Conservation (phyloP, 2,113 vertebrate species). For the Amblyornis subalaris region DNA sequence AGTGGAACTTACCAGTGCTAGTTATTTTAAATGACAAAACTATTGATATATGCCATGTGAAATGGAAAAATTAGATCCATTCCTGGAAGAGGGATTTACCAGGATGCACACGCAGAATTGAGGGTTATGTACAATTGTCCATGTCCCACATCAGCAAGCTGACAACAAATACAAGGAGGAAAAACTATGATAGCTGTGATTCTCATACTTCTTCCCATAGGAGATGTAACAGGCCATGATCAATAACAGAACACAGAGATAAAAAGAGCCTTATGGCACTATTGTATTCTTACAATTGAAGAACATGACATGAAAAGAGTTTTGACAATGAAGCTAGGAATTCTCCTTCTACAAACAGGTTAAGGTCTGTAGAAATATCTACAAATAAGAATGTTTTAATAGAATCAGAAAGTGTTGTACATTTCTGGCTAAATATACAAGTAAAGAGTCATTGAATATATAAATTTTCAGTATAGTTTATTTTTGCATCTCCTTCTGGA, state of each 20-base stretch:
- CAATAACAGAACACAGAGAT: background rate
- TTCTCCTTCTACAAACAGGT: background rate
- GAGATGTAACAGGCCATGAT: background rate
- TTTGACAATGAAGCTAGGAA: background rate
- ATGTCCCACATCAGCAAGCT: background rate
- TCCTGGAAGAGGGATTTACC: background rate
- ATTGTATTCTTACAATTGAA: background rate
- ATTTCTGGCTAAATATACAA: background rate
- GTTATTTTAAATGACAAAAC: background rate
- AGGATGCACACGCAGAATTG: background rate
- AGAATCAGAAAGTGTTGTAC: background rate
- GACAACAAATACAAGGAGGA: background rate
- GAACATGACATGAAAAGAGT: background rate
- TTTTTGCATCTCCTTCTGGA: background rate
- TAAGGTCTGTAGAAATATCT: background rate
- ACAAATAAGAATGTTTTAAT: background rate
- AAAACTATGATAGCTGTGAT: background rate
- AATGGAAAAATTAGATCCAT: background rate
- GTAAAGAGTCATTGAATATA: background rate
- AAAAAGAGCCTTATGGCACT: background rate
- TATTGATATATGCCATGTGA: background rate
- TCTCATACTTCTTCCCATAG: background rate
- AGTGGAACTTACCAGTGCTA: background rate
- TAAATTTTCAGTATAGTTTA: background rate
- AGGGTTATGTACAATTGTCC: fast-evolving